phyloP scores from a whole-genome alignment of 2,888 invertebrate species.

The Drosophila quinaria region DNA sequence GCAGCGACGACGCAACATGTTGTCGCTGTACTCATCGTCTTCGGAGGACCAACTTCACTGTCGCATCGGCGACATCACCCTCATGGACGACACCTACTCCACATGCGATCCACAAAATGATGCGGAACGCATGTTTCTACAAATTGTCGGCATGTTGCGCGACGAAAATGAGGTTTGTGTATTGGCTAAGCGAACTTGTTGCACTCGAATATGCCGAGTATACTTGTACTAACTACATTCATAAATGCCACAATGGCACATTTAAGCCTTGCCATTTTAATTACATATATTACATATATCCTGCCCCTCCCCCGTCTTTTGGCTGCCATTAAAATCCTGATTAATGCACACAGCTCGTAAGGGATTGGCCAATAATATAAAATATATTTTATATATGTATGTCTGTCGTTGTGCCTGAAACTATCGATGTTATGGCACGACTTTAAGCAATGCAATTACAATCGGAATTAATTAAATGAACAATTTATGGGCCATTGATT shows the following conservation, averaged over 20 bases:
- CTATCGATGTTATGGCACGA: constrained; percentile 9
- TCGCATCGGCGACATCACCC: constrained; percentile 84
- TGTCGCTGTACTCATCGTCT: constrained; percentile 74
- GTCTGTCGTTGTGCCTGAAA: constrained; percentile 16
- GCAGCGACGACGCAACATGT: constrained; percentile 58
- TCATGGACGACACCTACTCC: constrained; percentile 85
- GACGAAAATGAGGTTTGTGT: constrained; percentile 86
- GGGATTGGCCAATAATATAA: constrained; percentile 34
- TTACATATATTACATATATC: constrained; percentile 26
- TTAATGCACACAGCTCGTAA: constrained; percentile 40
- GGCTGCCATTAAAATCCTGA: constrained; percentile 37
- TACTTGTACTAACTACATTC: constrained; percentile 3
- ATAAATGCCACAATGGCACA: constrained; percentile 18
- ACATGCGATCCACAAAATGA: constrained; percentile 85
- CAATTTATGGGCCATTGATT: constrained; percentile 25
- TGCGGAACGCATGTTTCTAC: constrained; percentile 85
- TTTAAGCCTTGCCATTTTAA: constrained; percentile 28
- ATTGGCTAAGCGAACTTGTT: constrained; percentile 32
- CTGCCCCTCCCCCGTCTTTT: constrained; percentile 1
- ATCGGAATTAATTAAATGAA: constrained; percentile 48
- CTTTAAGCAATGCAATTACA: constrained; percentile 30
- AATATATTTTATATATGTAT: constrained; percentile 18
- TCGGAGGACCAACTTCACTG: constrained; percentile 78
- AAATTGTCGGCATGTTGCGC: constrained; percentile 85
- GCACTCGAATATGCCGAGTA: not conserved